These are phyloP conservation scores for Myotis planiceps DNA, from an alignment of 2,797 vertebrate genomes.

Conservation along the genomic window DNA sequence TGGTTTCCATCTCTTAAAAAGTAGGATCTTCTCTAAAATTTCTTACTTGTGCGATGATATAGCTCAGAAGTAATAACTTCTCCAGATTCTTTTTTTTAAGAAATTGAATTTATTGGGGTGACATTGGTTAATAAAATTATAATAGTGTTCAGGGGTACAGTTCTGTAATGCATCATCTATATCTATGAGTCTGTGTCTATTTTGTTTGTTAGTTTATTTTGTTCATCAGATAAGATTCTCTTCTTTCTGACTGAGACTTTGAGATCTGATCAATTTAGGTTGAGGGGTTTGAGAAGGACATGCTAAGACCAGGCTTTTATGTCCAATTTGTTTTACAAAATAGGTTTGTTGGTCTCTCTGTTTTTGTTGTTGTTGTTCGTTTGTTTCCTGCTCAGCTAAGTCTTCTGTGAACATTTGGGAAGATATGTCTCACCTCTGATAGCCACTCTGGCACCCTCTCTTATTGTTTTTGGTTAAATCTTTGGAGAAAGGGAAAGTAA, in stretches of 20 bases:
- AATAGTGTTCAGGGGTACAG: not conserved
- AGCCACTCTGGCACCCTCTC: not conserved
- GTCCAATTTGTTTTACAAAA: not conserved
- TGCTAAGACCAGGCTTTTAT: not conserved
- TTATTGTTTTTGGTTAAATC: not conserved
- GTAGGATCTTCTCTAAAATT: not conserved
- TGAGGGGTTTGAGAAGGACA: not conserved
- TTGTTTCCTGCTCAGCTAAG: not conserved
- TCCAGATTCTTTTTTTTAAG: not conserved
- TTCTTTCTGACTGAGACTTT: constrained; percentile 26
- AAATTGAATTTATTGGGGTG: not conserved
- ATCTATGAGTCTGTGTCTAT: not conserved
- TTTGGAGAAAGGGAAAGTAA: constrained; percentile 5
- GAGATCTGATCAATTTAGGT: not conserved
- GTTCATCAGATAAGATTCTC: not conserved
- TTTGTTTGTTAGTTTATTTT: not conserved
- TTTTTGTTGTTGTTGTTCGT: not conserved
- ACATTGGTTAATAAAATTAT: not conserved
- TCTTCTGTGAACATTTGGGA: not conserved
- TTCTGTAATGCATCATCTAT: not conserved
- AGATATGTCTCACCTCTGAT: not conserved
- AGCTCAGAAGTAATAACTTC: not conserved
- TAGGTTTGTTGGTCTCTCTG: not conserved
- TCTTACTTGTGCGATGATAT: not conserved
- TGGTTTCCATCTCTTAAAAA: constrained; percentile 9